These are phyloP conservation scores for Xestobium rufovillosum DNA, from an alignment of 2,888 invertebrate genomes.

Conservation along the genomic window DNA sequence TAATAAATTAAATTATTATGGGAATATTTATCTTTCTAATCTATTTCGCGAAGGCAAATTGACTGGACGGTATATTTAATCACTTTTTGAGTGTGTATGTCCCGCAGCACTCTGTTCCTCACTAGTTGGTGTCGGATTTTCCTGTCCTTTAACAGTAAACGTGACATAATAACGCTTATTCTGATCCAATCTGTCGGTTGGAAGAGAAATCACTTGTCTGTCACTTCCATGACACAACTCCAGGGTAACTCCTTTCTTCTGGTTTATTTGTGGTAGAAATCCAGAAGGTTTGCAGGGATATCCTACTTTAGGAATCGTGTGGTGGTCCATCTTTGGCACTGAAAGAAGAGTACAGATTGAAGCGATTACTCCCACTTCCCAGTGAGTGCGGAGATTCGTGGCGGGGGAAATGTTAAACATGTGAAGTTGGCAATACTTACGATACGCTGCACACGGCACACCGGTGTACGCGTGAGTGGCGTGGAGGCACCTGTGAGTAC, in stretches of 20 bases:
- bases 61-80: constrained; percentile 25
- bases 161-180: constrained; percentile 89
- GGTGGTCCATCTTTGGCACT: constrained; percentile 76
- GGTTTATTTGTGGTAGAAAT: constrained; percentile 63
- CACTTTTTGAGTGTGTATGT: constrained; percentile 45
- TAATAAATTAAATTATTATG: too few relatives aligned
- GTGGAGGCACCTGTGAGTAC: constrained; percentile 84
- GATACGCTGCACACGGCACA: constrained; percentile 78
- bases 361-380: constrained; percentile 2
- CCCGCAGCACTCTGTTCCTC: constrained; percentile 27
- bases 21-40: too few relatives aligned
- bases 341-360: constrained; percentile 34
- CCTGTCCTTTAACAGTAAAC: constrained; percentile 79
- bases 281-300: constrained; percentile 43
- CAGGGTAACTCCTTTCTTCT: constrained; percentile 54
- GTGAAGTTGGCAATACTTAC: constrained; percentile 52
- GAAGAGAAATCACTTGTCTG: constrained; percentile 79
- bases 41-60: background rate
- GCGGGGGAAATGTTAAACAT: background rate
- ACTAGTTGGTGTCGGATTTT: constrained; percentile 40
- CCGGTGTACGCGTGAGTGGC: constrained; percentile 88
- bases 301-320: constrained; percentile 68
- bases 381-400: constrained; percentile 6
- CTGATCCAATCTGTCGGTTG: constrained; percentile 78
- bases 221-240: constrained; percentile 80